Evolutionary conservation across 2,888 invertebrate genomes (phyloP).

Genomic region (Ernsta delagoae): DNA sequence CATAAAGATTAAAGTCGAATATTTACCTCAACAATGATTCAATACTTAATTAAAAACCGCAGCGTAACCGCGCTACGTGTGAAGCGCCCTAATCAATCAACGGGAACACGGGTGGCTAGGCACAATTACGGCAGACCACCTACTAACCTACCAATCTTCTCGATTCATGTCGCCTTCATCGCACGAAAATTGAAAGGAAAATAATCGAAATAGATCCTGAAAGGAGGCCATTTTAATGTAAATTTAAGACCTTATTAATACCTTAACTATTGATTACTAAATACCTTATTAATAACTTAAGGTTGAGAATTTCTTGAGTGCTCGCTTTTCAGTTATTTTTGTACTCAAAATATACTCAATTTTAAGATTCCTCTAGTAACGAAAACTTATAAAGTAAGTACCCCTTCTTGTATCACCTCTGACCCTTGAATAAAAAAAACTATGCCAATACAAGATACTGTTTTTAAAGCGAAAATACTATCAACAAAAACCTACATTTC

Average conservation of each 20-base stretch:
- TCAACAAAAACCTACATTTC: neutral
- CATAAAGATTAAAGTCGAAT: too few species aligned
- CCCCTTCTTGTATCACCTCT: too few species aligned
- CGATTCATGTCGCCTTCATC: conserved; percentile 11
- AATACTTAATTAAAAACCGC: neutral
- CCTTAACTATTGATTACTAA: too few species aligned
- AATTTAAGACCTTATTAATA: too few species aligned
- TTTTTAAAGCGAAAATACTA: neutral
- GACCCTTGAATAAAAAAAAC: too few species aligned
- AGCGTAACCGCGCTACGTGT: conserved; percentile 4
- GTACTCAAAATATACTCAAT: too few species aligned
- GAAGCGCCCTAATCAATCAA: conserved; percentile 25
- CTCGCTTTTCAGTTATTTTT: too few species aligned
- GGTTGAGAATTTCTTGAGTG: too few species aligned
- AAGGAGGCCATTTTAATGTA: neutral
- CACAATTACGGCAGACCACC: conserved; percentile 28
- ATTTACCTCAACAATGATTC: neutral
- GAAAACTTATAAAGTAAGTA: too few species aligned
- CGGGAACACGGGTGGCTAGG: conserved; percentile 24
- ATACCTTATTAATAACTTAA: too few species aligned
- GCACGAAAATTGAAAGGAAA: conserved; percentile 24
- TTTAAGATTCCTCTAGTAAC: too few species aligned
- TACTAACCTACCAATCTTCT: neutral
- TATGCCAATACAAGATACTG: neutral
- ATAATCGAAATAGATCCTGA: neutral